Percentiles rank a stretch among this genome's conserved stretches.
Conservation (phyloP, 2,113 vertebrate genomes). For the Balaenoptera acutorostrata region DNA sequence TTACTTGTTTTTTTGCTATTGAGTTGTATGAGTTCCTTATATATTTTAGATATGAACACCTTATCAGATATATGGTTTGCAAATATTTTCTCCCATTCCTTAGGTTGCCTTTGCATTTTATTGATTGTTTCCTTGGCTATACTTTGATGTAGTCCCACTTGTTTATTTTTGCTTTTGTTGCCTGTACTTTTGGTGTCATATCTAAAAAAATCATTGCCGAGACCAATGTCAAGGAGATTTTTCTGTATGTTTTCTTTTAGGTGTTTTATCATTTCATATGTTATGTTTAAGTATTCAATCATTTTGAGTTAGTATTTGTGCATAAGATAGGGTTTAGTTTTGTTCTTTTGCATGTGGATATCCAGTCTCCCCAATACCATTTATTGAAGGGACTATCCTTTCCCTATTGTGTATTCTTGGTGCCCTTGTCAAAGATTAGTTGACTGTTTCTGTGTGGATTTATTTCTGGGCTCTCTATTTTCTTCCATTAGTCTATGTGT, state of each 20-base stretch:
- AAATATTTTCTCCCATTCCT: neutral
- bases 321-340: neutral
- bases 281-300: neutral
- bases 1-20: neutral
- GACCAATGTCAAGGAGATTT: neutral
- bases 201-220: neutral
- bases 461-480: neutral
- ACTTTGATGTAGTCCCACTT: neutral
- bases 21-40: neutral
- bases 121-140: neutral
- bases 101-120: neutral
- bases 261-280: neutral
- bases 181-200: neutral
- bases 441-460: neutral
- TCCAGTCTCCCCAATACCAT: neutral
- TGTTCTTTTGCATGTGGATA: neutral
- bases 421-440: neutral
- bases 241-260: neutral
- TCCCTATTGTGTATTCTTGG: neutral
- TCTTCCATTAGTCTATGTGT: neutral
- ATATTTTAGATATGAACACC: neutral
- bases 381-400: neutral
- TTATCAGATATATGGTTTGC: neutral
- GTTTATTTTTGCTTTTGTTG: neutral
- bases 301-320: neutral